Conservation (phyloP, 1,140 invertebrate genomes). For the Calycopis cecrops region DNA sequence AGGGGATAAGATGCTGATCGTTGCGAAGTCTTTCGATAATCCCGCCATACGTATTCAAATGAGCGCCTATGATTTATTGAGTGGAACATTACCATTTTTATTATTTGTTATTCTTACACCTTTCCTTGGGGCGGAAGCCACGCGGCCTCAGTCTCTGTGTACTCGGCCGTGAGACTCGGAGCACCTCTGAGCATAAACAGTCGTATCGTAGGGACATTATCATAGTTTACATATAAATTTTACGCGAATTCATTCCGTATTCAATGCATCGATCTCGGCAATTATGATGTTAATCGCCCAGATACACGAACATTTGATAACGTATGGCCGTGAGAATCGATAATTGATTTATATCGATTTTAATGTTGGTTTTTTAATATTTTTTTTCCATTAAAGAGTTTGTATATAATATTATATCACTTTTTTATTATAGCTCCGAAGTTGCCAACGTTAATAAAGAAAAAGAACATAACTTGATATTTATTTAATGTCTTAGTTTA, state of each 20-base stretch:
- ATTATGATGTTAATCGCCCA: constrained; percentile 69
- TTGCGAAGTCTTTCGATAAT: constrained; percentile 67
- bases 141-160: constrained; percentile 69
- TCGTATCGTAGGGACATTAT: constrained; percentile 57
- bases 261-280: constrained; percentile 57
- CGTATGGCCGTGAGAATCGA: constrained; percentile 69
- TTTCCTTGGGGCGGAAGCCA: constrained; percentile 70
- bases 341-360: constrained; percentile 62
- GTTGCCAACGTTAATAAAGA: too few species aligned
- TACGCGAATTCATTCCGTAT: constrained; percentile 71
- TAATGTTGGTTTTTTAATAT: constrained; percentile 14
- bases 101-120: constrained; percentile 77
- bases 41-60: constrained; percentile 71
- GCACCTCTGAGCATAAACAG: constrained; percentile 33
- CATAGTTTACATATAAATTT: constrained; percentile 75
- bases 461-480: too few species aligned
- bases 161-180: constrained; percentile 67
- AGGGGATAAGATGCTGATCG: constrained; percentile 37
- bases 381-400: too few species aligned
- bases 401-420: too few species aligned
- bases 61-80: constrained; percentile 75
- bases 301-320: constrained; percentile 67
- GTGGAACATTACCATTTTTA: constrained; percentile 77
- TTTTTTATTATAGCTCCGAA: too few species aligned
- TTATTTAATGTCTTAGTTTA: constrained; percentile 3